A percentile compares a stretch with the other conserved stretches of the same genome.
Conservation (phyloP, 1,140 invertebrate genomes). For the Drosophila sp. region DNA sequence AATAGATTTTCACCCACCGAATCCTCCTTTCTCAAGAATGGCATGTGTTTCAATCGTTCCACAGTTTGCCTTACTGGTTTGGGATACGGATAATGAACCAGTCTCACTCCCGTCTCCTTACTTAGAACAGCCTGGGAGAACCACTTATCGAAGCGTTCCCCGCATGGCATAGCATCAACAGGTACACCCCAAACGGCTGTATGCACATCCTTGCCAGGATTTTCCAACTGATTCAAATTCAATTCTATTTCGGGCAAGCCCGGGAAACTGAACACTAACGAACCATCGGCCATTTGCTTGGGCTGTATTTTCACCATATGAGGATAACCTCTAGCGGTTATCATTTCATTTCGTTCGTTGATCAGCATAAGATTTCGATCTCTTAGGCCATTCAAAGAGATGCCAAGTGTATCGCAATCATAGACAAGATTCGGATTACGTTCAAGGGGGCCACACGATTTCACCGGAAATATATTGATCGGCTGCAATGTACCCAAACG, state of each 20-base stretch:
- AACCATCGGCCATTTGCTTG: conserved; percentile 65
- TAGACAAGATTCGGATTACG: conserved; percentile 64
- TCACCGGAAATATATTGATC: conserved; percentile 84
- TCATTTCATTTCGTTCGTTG: conserved; percentile 83
- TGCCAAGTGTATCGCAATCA: conserved; percentile 83
- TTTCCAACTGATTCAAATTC: conserved; percentile 71
- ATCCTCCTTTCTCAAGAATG: conserved; percentile 60
- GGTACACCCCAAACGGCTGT: conserved; percentile 84
- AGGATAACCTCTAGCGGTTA: conserved; percentile 84
- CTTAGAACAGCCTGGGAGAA: conserved; percentile 85
- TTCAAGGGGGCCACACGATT: conserved; percentile 83
- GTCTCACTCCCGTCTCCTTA: conserved; percentile 84
- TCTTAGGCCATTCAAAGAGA: conserved; percentile 81
- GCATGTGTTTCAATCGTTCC: conserved; percentile 54
- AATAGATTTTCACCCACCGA: conserved; percentile 54
- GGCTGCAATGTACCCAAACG: conserved; percentile 84
- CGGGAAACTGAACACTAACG: conserved; percentile 82
- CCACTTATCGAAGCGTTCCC: conserved; percentile 86
- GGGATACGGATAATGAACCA: conserved; percentile 86
- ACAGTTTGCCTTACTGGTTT: conserved; percentile 64
- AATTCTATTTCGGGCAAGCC: conserved; percentile 84
- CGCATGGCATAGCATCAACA: conserved; percentile 85
- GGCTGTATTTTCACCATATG: conserved; percentile 84
- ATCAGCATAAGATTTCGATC: conserved; percentile 85
- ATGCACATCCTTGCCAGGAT: conserved; percentile 72